phyloP scores from a whole-genome alignment of 2,888 invertebrate species.

The Tolmerus cingulatus region DNA sequence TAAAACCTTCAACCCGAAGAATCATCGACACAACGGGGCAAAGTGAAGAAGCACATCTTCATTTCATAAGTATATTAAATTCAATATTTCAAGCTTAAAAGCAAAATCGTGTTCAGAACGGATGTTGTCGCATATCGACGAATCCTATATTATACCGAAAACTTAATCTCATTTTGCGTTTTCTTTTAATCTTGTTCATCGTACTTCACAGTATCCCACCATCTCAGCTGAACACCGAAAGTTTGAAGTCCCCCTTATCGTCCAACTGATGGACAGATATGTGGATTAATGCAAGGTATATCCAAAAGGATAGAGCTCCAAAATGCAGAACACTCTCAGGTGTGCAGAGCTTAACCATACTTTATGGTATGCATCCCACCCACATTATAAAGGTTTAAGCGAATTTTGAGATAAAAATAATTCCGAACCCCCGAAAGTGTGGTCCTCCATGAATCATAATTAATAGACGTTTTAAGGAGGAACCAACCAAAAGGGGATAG shows the following conservation, averaged over 20 bases:
- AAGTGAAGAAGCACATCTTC: background rate
- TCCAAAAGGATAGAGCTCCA: background rate
- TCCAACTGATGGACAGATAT: background rate
- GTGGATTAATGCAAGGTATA: background rate
- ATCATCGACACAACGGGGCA: background rate
- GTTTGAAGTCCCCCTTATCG: background rate
- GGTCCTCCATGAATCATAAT: slow-evolving; percentile 11
- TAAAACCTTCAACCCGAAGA: background rate
- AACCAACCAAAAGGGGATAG: background rate
- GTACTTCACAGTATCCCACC: background rate
- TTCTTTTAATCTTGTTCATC: background rate
- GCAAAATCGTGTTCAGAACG: slow-evolving; percentile 11
- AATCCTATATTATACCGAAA: background rate
- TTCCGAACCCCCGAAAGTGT: background rate
- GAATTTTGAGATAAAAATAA: background rate
- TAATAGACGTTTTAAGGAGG: background rate
- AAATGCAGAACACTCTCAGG: background rate
- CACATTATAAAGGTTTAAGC: background rate
- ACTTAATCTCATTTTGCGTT: background rate
- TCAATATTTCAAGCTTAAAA: slow-evolving; percentile 17
- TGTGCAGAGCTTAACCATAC: background rate
- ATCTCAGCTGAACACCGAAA: background rate
- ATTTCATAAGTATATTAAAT: background rate
- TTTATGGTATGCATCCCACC: background rate
- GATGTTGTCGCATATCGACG: background rate